phyloP scores from a whole-genome alignment of 2,797 vertebrate species.

The Macroramphosus scolopax region DNA sequence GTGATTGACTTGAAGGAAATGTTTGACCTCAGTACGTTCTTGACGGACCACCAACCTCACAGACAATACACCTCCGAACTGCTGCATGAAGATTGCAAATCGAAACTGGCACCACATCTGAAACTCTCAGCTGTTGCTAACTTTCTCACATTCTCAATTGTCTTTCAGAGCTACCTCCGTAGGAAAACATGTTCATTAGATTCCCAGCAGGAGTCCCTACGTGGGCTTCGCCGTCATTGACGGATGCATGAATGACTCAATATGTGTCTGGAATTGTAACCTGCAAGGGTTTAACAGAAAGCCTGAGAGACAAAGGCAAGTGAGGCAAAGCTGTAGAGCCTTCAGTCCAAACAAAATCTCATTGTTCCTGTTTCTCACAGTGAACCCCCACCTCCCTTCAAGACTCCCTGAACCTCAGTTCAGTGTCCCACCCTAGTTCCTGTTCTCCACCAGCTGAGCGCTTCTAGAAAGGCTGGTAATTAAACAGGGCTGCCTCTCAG shows the following conservation, averaged over 20 bases:
- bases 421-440: conserved; percentile 36
- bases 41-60: conserved; percentile 34
- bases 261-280: conserved; percentile 70
- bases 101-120: conserved; percentile 37
- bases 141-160: conserved; percentile 55
- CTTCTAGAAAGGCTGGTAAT: conserved; percentile 78
- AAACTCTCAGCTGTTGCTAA: conserved; percentile 34
- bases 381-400: conserved; percentile 56
- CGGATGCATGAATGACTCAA: conserved; percentile 68
- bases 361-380: conserved; percentile 76
- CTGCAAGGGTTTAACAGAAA: conserved; percentile 58
- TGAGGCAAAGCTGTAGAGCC: conserved; percentile 60
- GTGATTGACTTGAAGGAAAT: conserved; percentile 18
- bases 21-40: conserved; percentile 5
- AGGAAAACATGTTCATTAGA: conserved; percentile 71
- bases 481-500: conserved; percentile 83
- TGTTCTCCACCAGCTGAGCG: conserved; percentile 52
- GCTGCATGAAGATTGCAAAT: conserved; percentile 37
- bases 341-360: conserved; percentile 72
- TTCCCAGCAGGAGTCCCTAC: conserved; percentile 57
- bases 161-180: conserved; percentile 44
- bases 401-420: conserved; percentile 52
- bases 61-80: conserved; percentile 22
- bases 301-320: conserved; percentile 60
- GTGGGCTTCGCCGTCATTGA: conserved; percentile 60